These are phyloP conservation scores for Pogonomyrmex barbatus DNA, from an alignment of 1,140 invertebrate species.

Conservation along the genomic window DNA sequence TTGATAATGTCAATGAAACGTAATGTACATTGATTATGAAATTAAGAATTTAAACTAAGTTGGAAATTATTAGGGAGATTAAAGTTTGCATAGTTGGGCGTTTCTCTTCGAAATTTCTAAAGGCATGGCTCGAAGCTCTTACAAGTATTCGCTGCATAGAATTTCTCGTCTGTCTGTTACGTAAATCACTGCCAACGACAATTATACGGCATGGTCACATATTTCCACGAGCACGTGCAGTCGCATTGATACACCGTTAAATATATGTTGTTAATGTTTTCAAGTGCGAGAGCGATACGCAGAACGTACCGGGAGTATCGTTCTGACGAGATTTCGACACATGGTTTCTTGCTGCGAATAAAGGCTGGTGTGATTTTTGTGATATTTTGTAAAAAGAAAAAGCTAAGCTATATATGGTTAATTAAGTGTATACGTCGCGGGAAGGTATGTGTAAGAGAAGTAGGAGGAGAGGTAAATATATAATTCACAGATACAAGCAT, in stretches of 20 bases:
- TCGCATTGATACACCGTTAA: conserved; percentile 16
- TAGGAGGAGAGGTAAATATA: conserved; percentile 62
- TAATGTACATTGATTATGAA: neutral
- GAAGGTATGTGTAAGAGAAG: conserved; percentile 30
- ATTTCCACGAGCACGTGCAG: conserved; percentile 35
- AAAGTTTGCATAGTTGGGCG: neutral
- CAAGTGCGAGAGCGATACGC: conserved; percentile 24
- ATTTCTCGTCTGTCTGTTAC: conserved; percentile 5
- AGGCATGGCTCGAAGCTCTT: neutral
- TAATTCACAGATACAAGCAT: conserved; percentile 81
- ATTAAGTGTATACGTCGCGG: conserved; percentile 68
- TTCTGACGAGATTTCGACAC: conserved; percentile 52
- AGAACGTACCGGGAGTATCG: conserved; percentile 10
- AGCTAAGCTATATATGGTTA: conserved; percentile 70
- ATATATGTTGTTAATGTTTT: conserved; percentile 51
- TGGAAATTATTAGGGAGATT: neutral
- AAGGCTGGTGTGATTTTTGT: conserved; percentile 86
- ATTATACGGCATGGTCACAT: neutral
- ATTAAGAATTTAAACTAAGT: neutral
- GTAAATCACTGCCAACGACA: conserved; percentile 49
- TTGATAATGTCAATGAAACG: neutral
- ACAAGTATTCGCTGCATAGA: conserved; percentile 11
- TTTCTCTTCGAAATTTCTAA: conserved; percentile 17
- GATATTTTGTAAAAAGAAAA: conserved; percentile 85
- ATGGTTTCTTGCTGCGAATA: conserved; percentile 81